These are phyloP conservation scores for Halictus quadricinctus DNA, from an alignment of 2,888 invertebrate genomes.

Conservation along the genomic window DNA sequence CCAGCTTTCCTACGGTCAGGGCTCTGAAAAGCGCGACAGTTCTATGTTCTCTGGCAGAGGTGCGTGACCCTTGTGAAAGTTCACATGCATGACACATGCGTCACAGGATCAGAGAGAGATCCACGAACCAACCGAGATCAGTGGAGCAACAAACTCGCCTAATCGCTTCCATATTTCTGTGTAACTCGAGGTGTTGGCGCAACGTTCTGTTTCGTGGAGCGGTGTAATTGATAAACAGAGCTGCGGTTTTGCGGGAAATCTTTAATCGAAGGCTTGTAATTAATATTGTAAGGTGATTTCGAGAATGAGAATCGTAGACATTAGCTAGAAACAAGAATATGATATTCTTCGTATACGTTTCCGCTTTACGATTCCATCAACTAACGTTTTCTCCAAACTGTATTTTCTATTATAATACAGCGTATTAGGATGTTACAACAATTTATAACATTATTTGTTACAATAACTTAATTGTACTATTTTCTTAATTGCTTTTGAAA, in stretches of 20 bases:
- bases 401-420: background rate
- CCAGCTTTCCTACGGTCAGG: background rate
- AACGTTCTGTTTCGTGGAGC: conserved; percentile 6
- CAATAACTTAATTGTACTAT: background rate
- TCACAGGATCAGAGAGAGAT: conserved; percentile 28
- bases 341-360: too few species aligned
- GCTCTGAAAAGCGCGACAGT: conserved; percentile 1
- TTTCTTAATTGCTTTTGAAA: background rate
- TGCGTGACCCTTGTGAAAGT: conserved; percentile 25
- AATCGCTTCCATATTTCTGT: conserved; percentile 35
- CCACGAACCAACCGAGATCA: conserved; percentile 38
- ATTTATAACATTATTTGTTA: background rate
- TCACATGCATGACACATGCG: conserved; percentile 23
- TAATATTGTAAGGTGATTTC: conserved; percentile 33
- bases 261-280: conserved; percentile 44
- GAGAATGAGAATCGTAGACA: conserved; percentile 9
- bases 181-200: conserved; percentile 27
- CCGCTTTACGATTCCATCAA: too few species aligned
- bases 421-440: background rate
- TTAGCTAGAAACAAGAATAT: background rate
- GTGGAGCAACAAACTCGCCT: conserved; percentile 25
- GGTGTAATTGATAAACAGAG: conserved; percentile 33
- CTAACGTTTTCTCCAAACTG: background rate
- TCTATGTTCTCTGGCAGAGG: background rate
- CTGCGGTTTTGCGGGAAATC: conserved; percentile 42